These are phyloP conservation scores for Argyrosomus japonicus DNA, from an alignment of 2,113 vertebrate genomes.

Conservation along the genomic window DNA sequence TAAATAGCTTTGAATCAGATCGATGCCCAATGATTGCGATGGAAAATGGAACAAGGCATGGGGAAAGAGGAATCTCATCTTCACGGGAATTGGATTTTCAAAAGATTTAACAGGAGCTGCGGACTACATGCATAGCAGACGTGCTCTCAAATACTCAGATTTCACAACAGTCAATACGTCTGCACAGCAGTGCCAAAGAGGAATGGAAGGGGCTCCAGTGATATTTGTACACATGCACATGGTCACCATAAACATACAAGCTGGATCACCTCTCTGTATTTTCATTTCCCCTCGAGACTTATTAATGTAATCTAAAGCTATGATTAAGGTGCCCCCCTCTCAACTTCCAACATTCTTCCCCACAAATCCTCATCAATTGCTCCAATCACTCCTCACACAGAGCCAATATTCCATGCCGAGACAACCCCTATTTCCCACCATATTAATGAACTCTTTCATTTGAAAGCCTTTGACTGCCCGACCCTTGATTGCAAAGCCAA, in stretches of 20 bases:
- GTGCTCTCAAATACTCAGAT: slow-evolving; percentile 46
- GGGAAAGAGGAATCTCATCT: slow-evolving; percentile 76
- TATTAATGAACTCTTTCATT: slow-evolving; percentile 80
- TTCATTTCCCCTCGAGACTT: slow-evolving; percentile 54
- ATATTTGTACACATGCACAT: slow-evolving; percentile 15
- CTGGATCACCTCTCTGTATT: slow-evolving; percentile 36
- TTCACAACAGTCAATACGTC: slow-evolving; percentile 60
- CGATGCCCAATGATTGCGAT: slow-evolving; percentile 74
- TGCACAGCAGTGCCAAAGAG: not conserved
- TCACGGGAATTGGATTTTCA: slow-evolving; percentile 79
- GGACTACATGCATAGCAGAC: slow-evolving; percentile 52
- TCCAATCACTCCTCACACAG: slow-evolving; percentile 65
- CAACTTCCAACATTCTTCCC: slow-evolving; percentile 43
- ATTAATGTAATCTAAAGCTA: slow-evolving; percentile 75
- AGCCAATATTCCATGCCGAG: slow-evolving; percentile 62
- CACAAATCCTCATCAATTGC: slow-evolving; percentile 77
- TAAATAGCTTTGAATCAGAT: slow-evolving; percentile 79
- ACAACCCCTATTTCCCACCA: slow-evolving; percentile 71
- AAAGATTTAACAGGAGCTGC: slow-evolving; percentile 69
- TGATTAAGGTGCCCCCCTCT: slow-evolving; percentile 60
- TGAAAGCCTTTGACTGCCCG: slow-evolving; percentile 72
- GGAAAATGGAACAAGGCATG: slow-evolving; percentile 71
- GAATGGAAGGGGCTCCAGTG: slow-evolving; percentile 16
- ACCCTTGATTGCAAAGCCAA: slow-evolving; percentile 73
- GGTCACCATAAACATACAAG: slow-evolving; percentile 20